These are phyloP conservation scores for Achlya flavicornis DNA, from an alignment of 2,888 invertebrate species.

Conservation along the genomic window DNA sequence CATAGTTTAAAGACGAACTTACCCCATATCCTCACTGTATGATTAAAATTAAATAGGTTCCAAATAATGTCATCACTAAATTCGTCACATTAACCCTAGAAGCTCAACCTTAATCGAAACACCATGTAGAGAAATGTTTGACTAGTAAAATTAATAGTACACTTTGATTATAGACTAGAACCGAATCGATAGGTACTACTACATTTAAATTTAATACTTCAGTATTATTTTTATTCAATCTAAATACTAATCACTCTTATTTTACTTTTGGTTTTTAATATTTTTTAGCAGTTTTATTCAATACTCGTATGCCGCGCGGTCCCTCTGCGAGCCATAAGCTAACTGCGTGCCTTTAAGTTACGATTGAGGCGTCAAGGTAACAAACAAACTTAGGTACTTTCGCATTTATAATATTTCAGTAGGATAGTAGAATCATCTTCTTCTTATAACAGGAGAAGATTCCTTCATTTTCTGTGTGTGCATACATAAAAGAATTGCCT, in stretches of 20 bases:
- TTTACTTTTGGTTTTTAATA: constrained; percentile 41
- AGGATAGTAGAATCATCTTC: constrained; percentile 29
- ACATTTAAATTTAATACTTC: constrained; percentile 28
- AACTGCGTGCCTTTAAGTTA: no score
- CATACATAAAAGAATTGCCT: neutral
- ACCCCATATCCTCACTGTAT: neutral
- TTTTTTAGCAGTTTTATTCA: constrained; percentile 35
- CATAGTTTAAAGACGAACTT: no score
- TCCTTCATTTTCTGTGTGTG: neutral
- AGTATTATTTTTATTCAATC: constrained; percentile 25
- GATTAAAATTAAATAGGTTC: constrained; percentile 19
- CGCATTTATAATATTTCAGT: no score
- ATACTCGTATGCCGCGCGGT: no score
- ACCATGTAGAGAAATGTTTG: constrained; percentile 48
- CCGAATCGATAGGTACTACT: constrained; percentile 25
- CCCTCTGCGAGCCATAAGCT: no score
- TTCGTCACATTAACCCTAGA: constrained; percentile 72
- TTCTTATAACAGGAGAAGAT: constrained; percentile 65
- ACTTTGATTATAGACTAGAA: constrained; percentile 38
- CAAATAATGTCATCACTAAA: constrained; percentile 41
- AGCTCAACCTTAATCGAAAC: constrained; percentile 71
- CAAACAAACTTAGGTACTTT: constrained; percentile 13
- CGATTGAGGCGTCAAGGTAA: no score
- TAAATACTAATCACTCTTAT: constrained; percentile 49
- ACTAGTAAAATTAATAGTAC: constrained; percentile 59